Evolutionary conservation across 1,140 invertebrate genomes (phyloP), one percentile per base, ranked within the genome.

Genomic region (Danaus melanippus): DNA sequence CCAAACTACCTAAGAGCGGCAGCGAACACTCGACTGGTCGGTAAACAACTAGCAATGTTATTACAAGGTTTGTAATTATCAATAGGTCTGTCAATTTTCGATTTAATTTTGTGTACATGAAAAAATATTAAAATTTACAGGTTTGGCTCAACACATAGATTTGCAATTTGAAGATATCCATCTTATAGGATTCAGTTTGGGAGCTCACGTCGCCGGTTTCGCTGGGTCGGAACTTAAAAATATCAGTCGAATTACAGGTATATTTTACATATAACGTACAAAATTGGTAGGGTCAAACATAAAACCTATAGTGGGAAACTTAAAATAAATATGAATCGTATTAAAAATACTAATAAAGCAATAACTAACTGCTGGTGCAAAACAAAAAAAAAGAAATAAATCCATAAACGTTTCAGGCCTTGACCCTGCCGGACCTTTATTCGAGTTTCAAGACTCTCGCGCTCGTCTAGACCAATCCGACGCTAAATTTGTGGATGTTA

Each of bases 1-100:
- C 97, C 97, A 0, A 97, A 97, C 76, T 99, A 99, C 75, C 93
- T 97, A 0, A 89, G 96, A 64, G 97, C 97, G 0, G 95, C 96
- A 0, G 96, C 96, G 32, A 99, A 98, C 72, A 97, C 96, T 0
- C 88, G 96, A 46, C 87, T 98, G 8, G 96, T 98, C 0, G 97
- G 96, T 0, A 93, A 96, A 64, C 95, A 97, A 82, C 84, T 97
- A 32, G 94, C 95, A 2, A 91, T 94, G 82, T 79, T 98, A 40
- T 61, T 86, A 51, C 71, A 80, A 75, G 80, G 79, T 84, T 50
- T 54, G 11, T 10, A 46, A 51, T 40, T 32, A 56, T 41, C 12
- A 12, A 53, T 17, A 7, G n/a, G 9, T 44, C 32, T 45, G 11
- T 12, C 15, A 47, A 5, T 47, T 8, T 17, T 3, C 3, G 1